A percentile compares a stretch with the other conserved stretches of the same genome.
These are phyloP conservation scores for Pachymerium ferrugineum DNA, from an alignment of 2,888 invertebrate species.

Conservation along the genomic window DNA sequence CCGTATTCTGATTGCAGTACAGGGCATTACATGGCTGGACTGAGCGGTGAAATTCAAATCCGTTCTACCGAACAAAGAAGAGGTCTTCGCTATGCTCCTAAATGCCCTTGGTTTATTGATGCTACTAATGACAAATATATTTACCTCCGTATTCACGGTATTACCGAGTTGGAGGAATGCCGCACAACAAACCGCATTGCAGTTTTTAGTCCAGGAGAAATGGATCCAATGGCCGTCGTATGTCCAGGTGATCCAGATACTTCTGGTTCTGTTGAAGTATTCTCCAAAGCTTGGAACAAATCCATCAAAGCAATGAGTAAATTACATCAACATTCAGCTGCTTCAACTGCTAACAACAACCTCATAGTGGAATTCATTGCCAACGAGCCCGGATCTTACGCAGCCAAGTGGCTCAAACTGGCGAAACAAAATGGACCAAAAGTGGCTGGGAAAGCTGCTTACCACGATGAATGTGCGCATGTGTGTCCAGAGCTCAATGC, in stretches of 20 bases:
- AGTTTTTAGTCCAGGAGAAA: constrained; percentile 55
- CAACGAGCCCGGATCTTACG: constrained; percentile 65
- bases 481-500: constrained; percentile 31
- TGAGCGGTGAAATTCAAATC: constrained; percentile 67
- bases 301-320: constrained; percentile 41
- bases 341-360: constrained; percentile 52
- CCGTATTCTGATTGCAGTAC: constrained; percentile 64
- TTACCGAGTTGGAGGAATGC: constrained; percentile 51
- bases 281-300: constrained; percentile 63
- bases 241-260: constrained; percentile 31
- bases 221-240: constrained; percentile 34
- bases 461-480: constrained; percentile 29
- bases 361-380: constrained; percentile 70
- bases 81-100: not conserved
- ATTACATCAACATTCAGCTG: not conserved
- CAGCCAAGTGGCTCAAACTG: constrained; percentile 59
- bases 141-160: constrained; percentile 40
- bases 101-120: constrained; percentile 41
- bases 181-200: constrained; percentile 65
- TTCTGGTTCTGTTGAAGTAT: constrained; percentile 56
- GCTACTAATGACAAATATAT: constrained; percentile 40
- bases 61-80: constrained; percentile 60
- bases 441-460: constrained; percentile 28
- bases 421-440: not conserved
- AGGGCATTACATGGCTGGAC: constrained; percentile 58